Percentiles rank a stretch among this genome's conserved stretches.
phyloP scores from a whole-genome alignment of 2,113 vertebrate genomes.

The Indicator indicator region DNA sequence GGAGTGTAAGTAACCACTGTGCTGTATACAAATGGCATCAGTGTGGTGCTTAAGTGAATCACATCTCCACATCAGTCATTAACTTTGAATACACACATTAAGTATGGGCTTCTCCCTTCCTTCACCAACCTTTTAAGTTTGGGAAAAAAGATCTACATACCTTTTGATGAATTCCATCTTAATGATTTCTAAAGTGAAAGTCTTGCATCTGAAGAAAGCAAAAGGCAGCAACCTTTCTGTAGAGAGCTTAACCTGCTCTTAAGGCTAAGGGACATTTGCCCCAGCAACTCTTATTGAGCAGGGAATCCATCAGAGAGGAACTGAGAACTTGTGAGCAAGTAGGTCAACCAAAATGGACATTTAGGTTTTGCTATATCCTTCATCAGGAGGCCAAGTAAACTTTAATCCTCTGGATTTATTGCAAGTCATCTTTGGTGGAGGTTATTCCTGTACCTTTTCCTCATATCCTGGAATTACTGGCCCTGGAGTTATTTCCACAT shows the following conservation, averaged over 20 bases:
- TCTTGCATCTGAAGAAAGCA: conserved; percentile 78
- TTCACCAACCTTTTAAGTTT: conserved; percentile 59
- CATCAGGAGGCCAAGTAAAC: conserved; percentile 73
- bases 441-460: conserved; percentile 74
- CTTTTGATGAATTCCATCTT: conserved; percentile 79
- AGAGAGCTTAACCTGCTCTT: conserved; percentile 73
- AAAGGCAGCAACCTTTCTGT: conserved; percentile 70
- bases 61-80: conserved; percentile 21
- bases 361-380: conserved; percentile 72
- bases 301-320: conserved; percentile 69
- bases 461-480: conserved; percentile 67
- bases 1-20: neutral
- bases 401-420: conserved; percentile 75
- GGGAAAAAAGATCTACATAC: conserved; percentile 81
- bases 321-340: conserved; percentile 66
- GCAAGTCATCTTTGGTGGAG: conserved; percentile 68
- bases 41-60: conserved; percentile 59
- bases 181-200: conserved; percentile 74
- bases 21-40: conserved; percentile 8
- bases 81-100: conserved; percentile 4
- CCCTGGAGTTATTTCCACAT: conserved; percentile 71
- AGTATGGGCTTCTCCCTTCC: conserved; percentile 36
- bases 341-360: conserved; percentile 64
- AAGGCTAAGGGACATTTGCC: conserved; percentile 72
- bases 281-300: conserved; percentile 70